Conservation (phyloP, 1,140 invertebrate species). For the Drepana arcuata region DNA sequence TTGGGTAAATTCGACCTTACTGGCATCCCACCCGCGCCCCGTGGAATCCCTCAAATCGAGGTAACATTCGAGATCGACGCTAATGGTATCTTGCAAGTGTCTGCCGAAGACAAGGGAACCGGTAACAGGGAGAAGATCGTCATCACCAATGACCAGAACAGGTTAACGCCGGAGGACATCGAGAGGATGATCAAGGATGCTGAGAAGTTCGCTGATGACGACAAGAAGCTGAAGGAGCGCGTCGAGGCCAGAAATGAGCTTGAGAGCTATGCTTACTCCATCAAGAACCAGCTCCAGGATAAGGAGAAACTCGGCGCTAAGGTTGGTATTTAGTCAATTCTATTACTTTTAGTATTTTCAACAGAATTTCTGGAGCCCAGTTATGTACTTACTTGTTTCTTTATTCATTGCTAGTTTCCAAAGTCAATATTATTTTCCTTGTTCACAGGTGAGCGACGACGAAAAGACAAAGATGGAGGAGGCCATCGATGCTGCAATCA, state of each 20-base stretch:
- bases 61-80: conserved; percentile 99
- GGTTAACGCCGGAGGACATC: conserved; percentile 97
- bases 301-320: conserved; percentile 99
- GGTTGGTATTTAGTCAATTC: conserved; percentile 59
- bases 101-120: conserved; percentile 98
- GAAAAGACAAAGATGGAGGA: conserved; percentile 97
- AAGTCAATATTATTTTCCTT: too few relatives aligned
- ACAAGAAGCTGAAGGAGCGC: conserved; percentile 97
- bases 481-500: conserved; percentile 96
- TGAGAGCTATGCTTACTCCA: conserved; percentile 97
- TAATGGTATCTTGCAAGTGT: conserved; percentile 97
- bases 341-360: neutral
- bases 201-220: conserved; percentile 98
- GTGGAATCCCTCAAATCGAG: conserved; percentile 99
- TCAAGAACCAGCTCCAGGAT: conserved; percentile 97
- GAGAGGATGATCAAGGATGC: conserved; percentile 99
- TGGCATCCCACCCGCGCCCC: conserved; percentile 96
- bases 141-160: conserved; percentile 98
- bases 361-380: too few relatives aligned
- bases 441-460: conserved; percentile 78
- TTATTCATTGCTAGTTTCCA: too few relatives aligned
- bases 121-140: conserved; percentile 99
- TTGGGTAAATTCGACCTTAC: conserved; percentile 98
- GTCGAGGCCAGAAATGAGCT: conserved; percentile 96
- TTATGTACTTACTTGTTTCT: too few relatives aligned